Evolutionary conservation across 1,140 invertebrate species (phyloP).

Genomic region (Magallana angulata): DNA sequence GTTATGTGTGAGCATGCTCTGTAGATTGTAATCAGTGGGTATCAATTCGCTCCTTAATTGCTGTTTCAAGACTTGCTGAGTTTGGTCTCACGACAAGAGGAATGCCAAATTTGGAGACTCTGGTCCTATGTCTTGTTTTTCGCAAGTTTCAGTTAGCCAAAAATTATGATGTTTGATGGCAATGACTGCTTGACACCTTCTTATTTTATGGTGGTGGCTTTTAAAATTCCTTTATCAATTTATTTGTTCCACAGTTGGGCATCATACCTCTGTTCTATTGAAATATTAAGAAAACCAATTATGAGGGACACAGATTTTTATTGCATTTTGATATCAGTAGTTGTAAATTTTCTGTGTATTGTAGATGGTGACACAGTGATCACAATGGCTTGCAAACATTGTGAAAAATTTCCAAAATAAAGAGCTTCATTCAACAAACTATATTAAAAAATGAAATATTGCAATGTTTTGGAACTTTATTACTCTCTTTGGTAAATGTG

Average conservation of each 20-base stretch:
- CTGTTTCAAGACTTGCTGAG: background rate
- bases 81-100: background rate
- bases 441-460: slow-evolving; percentile 14
- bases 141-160: too few relatives aligned
- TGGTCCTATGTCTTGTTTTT: background rate
- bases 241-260: background rate
- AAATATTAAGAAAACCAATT: slow-evolving; percentile 6
- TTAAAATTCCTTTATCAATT: background rate
- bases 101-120: background rate
- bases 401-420: slow-evolving; percentile 1
- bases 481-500: background rate
- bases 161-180: too few relatives aligned
- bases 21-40: slow-evolving; percentile 1
- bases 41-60: background rate
- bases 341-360: slow-evolving; percentile 19
- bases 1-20: slow-evolving; percentile 6
- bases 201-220: background rate
- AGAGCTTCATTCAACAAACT: slow-evolving; percentile 15
- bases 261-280: background rate
- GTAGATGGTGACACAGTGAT: background rate
- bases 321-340: slow-evolving; percentile 4
- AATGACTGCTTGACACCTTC: background rate
- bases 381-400: background rate
- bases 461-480: background rate
- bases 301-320: background rate